Evolutionary conservation across 2,113 vertebrate species (phyloP).

Genomic region (Oplegnathus fasciatus): DNA sequence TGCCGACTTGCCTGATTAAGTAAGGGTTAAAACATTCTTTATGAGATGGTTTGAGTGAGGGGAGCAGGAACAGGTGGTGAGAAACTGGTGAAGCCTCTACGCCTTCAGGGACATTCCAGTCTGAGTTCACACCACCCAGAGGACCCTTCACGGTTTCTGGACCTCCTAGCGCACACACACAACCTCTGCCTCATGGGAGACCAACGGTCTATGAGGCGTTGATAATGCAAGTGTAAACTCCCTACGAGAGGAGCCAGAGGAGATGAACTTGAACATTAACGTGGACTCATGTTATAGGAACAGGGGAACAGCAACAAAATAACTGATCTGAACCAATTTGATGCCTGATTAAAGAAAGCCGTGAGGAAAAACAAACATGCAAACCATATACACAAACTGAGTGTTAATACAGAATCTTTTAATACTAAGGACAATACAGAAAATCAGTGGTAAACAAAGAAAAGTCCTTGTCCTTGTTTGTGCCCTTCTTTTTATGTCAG

Average conservation of each 20-base stretch:
- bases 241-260: neutral
- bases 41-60: constrained; percentile 33
- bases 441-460: constrained; percentile 75
- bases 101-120: constrained; percentile 74
- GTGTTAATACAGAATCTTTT: constrained; percentile 78
- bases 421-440: constrained; percentile 83
- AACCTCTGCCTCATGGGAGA: constrained; percentile 1
- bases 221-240: constrained; percentile 13
- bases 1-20: constrained; percentile 36
- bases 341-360: neutral
- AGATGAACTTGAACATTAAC: neutral
- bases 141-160: constrained; percentile 21
- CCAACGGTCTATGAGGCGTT: neutral
- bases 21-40: constrained; percentile 36
- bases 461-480: constrained; percentile 55
- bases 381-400: constrained; percentile 22
- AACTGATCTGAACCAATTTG: neutral
- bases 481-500: constrained; percentile 56
- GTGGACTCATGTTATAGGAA: neutral
- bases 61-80: constrained; percentile 51
- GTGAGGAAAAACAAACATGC: constrained; percentile 15
- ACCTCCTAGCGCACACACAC: neutral
- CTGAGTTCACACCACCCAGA: constrained; percentile 36
- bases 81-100: constrained; percentile 44
- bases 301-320: neutral